These are phyloP conservation scores for Eilema depressum DNA, from an alignment of 2,888 invertebrate species.

Conservation along the genomic window DNA sequence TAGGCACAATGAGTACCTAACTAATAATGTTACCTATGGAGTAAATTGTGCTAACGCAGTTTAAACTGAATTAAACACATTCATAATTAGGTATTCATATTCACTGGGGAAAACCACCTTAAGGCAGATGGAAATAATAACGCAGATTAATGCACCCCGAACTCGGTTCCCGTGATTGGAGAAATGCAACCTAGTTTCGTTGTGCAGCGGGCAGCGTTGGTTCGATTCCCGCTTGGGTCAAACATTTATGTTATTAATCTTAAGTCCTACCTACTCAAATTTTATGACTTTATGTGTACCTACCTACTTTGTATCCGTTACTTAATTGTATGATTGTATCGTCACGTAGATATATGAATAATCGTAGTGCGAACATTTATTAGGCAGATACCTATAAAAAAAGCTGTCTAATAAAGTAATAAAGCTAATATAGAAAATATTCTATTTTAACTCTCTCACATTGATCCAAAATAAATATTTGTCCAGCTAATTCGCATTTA, in stretches of 20 bases:
- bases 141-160: too few relatives aligned
- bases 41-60: neutral
- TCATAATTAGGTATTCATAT: neutral
- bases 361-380: neutral
- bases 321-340: too few relatives aligned
- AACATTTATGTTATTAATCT: neutral
- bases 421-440: slow-evolving; percentile 59
- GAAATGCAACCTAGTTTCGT: too few relatives aligned
- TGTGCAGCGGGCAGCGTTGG: neutral
- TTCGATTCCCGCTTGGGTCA: neutral
- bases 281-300: neutral
- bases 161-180: too few relatives aligned
- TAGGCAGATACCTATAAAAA: neutral
- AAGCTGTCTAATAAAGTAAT: slow-evolving; percentile 6
- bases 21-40: too few relatives aligned
- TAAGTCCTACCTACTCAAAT: neutral
- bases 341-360: too few relatives aligned
- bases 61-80: neutral
- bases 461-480: slow-evolving; percentile 82
- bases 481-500: slow-evolving; percentile 84
- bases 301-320: too few relatives aligned
- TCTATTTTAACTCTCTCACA: slow-evolving; percentile 72
- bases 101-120: neutral
- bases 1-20: too few relatives aligned
- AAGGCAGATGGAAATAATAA: neutral